Evolutionary conservation across 1,140 invertebrate species (phyloP), one percentile per base, ranked within the genome.

Genomic region (Ridgeia piscesae): DNA sequence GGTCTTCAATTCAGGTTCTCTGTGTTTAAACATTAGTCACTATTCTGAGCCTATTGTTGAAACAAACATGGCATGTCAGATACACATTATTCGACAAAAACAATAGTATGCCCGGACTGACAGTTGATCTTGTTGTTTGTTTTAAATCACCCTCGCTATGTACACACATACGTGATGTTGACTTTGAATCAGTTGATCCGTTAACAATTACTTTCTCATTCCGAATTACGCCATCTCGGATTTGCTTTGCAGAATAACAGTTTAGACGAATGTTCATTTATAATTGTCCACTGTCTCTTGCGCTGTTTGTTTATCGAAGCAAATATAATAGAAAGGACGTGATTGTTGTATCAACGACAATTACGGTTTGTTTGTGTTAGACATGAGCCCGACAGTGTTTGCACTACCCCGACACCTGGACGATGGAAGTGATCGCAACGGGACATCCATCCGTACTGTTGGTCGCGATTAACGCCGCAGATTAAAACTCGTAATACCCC

Each of bases 121-220:
- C 14, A 77, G 58, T 4, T 21, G 58, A 77, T 77, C 58, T 17
- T 77, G 11, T 77, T 77, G 58, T 77, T 77, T 8, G 58, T 77
- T 77, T 77, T 77, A 77, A 77, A 77, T 77, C 58, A 77, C 8
- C 58, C 58, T 17, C 17, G 27, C 58, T 77, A 77, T 77, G 58
- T 77, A 77, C 58, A 77, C 58, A 31, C 4, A 21, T 77, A 77
- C 14, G 58, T 77, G 58, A 77, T 77, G 58, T 77, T 77, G 58
- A 77, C 27, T 77, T 77, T 77, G 58, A 77, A 77, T 77, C 58
- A 77, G 58, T 77, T 77, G 8, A 77, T 77, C 58, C 17, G 27
- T 77, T 77, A 31, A 77, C 58, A 77, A 77, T 77, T 77, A 77
- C 58, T 77, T 77, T 77, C 58, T 77, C 58, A 77, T 77, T 77